Conservation (phyloP, 2,797 vertebrate genomes). For the Pyrrhura leucotis region DNA sequence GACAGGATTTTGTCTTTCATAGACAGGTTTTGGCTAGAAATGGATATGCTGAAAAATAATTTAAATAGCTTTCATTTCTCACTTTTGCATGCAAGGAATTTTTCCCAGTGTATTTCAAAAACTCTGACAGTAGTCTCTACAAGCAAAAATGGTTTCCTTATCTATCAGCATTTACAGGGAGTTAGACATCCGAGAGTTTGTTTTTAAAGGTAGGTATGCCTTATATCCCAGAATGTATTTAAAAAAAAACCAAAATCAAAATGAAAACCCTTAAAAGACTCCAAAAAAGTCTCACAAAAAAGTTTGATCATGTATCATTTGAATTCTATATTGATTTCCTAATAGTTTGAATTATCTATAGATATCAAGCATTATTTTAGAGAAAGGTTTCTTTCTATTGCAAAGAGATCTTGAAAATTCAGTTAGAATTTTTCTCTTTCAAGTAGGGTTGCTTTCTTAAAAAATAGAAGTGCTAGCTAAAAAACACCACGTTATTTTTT, state of each 20-base stretch:
- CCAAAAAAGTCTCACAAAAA: neutral
- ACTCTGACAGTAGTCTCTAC: neutral
- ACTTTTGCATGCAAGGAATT: neutral
- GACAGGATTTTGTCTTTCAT: neutral
- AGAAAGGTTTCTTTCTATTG: neutral
- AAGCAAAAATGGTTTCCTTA: neutral
- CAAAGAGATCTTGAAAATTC: neutral
- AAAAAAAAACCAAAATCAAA: neutral
- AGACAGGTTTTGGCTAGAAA: neutral
- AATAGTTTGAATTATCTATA: neutral
- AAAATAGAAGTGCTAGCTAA: neutral
- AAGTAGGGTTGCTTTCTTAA: too few species aligned
- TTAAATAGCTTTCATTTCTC: neutral
- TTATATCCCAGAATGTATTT: neutral
- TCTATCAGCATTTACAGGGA: neutral
- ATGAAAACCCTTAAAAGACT: neutral
- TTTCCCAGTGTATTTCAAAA: neutral
- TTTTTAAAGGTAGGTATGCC: neutral
- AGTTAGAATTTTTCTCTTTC: neutral
- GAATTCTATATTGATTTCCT: neutral
- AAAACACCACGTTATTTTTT: fast-evolving
- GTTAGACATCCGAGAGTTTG: neutral
- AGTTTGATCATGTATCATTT: neutral
- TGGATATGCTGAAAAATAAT: neutral
- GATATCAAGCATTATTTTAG: neutral